Percentiles rank a stretch among this genome's conserved stretches.
These are phyloP conservation scores for Ennomos fuscantarius DNA, from an alignment of 2,888 invertebrate species.

Conservation along the genomic window DNA sequence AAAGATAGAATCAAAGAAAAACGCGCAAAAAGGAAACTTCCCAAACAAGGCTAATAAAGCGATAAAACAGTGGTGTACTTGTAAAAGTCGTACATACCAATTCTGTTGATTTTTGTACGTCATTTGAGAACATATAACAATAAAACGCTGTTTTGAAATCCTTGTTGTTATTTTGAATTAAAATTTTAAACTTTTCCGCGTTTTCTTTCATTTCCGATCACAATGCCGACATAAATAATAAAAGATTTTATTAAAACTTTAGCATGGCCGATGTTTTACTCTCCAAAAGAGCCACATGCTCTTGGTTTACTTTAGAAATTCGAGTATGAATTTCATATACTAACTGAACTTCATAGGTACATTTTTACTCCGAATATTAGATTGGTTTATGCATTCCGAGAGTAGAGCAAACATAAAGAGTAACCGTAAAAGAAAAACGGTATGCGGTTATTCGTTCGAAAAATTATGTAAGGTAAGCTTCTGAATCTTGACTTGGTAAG, in stretches of 20 bases:
- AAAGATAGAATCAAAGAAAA: slow-evolving; percentile 65
- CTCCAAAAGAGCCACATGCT: not conserved
- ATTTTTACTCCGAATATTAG: slow-evolving; percentile 29
- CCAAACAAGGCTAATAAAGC: slow-evolving; percentile 74
- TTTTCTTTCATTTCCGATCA: slow-evolving; percentile 10
- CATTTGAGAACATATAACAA: slow-evolving; percentile 9
- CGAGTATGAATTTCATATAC: not conserved
- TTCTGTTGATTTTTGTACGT: slow-evolving; percentile 6
- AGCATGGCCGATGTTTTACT: not conserved
- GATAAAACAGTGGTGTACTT: slow-evolving; percentile 70
- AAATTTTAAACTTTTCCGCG: not conserved
- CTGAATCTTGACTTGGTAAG: slow-evolving; percentile 20
- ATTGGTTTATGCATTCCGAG: slow-evolving; percentile 43
- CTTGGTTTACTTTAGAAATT: not conserved
- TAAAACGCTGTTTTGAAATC: not conserved
- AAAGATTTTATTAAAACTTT: not conserved
- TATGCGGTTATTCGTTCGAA: slow-evolving; percentile 9
- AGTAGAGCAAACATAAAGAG: slow-evolving; percentile 35
- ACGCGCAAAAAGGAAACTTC: slow-evolving; percentile 58
- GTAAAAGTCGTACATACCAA: slow-evolving; percentile 49
- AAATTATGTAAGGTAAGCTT: slow-evolving; percentile 40
- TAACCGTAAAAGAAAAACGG: slow-evolving; percentile 37
- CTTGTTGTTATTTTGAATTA: not conserved
- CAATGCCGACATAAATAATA: not conserved
- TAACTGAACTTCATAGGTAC: not conserved